These are phyloP conservation scores for Dinocampus coccinellae DNA, from an alignment of 2,888 invertebrate species.

Conservation along the genomic window DNA sequence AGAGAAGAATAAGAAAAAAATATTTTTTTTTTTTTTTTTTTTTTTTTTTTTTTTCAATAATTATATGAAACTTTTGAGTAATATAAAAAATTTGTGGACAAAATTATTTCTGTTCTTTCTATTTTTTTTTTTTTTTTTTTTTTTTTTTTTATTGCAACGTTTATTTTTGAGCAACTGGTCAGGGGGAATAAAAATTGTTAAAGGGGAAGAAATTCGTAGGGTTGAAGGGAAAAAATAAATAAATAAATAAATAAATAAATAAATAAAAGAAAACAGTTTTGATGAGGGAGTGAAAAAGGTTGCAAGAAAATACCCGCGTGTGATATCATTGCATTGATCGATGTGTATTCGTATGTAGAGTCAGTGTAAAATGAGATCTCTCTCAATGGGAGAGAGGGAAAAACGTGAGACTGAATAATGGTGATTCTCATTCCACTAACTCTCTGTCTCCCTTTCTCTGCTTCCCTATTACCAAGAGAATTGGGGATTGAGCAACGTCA, in stretches of 20 bases:
- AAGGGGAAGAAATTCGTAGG: not conserved
- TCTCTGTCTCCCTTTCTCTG: conserved; percentile 41
- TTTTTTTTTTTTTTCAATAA: no score
- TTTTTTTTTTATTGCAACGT: not conserved
- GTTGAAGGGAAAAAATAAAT: no score
- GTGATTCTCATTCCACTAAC: conserved; percentile 33
- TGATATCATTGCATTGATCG: conserved; percentile 24
- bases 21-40: no score
- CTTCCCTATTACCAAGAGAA: conserved; percentile 33
- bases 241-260: no score
- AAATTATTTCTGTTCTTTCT: no score
- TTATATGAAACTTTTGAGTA: no score
- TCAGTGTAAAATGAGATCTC: conserved; percentile 5
- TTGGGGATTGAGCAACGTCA: not conserved
- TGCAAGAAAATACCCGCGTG: not conserved
- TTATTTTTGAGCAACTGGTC: no score
- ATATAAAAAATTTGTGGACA: no score
- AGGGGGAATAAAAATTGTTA: not conserved
- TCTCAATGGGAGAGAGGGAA: conserved; percentile 31
- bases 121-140: not conserved
- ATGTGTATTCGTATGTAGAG: conserved; percentile 6
- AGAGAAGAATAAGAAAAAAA: not conserved
- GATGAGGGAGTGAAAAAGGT: not conserved
- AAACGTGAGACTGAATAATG: conserved; percentile 33
- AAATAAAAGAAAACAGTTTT: no score